Conservation (phyloP, 2,797 vertebrate species). For the Siniperca scherzeri region DNA sequence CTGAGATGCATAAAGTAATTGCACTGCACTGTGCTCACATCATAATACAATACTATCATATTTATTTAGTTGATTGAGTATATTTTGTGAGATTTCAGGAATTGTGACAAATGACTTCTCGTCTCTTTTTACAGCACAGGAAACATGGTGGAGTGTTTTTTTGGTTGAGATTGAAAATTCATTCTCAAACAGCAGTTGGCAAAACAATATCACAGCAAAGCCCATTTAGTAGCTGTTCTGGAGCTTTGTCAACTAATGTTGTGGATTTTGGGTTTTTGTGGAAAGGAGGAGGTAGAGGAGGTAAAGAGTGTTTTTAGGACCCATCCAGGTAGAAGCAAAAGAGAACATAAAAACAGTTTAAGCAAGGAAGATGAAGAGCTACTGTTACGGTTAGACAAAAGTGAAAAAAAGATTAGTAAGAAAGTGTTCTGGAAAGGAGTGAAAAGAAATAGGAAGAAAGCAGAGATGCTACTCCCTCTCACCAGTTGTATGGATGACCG, state of each 20-base stretch:
- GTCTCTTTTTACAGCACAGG: background rate
- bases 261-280: background rate
- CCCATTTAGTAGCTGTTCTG: background rate
- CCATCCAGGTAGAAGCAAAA: background rate
- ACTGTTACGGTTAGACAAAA: background rate
- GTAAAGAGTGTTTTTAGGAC: background rate
- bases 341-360: background rate
- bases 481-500: constrained; percentile 78
- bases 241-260: background rate
- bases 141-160: background rate
- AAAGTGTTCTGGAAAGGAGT: background rate
- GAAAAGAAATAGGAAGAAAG: background rate
- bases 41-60: background rate
- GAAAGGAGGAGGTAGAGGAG: background rate
- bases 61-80: background rate
- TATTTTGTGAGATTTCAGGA: background rate
- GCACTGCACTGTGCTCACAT: background rate
- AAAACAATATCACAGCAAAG: background rate
- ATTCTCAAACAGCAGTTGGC: background rate
- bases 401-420: background rate
- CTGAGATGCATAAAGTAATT: background rate
- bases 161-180: background rate
- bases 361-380: background rate
- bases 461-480: constrained; percentile 23
- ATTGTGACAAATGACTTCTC: background rate